Evolutionary conservation across 1,140 invertebrate species (phyloP), one percentile per base, ranked within the genome.

Genomic region (Lutraria rhynchaena): DNA sequence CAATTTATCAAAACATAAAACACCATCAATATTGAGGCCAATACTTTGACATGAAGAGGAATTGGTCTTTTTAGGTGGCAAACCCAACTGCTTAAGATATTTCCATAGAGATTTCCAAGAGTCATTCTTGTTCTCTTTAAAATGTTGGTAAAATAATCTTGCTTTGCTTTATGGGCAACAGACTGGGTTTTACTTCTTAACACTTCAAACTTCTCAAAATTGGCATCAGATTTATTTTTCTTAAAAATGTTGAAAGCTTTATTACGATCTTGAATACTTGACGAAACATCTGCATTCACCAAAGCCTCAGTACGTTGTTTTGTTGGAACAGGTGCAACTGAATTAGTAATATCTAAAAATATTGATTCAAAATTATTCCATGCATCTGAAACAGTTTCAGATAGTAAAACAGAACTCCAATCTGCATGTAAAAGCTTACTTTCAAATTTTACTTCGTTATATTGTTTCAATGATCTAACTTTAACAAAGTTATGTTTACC

Each of bases 311-410:
- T 7, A 5, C 15, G 5, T 41, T 41, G 37, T 41, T 7, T 41
- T 5, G 15, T 41, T 7, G 5, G 15, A 41, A 41, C 15, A 41
- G 37, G 37, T 41, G 37, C 37, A 41, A 5, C 15, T 5, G 5
- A 7, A 15, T 41, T 15, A 5, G 15, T 7, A 41, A 41, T 15
- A 41, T 5, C 5, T 41, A 61, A 15, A 61, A 61, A 61, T 15
- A 74, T 1, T 15, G 7, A 41, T 60, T 74, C 60, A 74, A 74
- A 74, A 58, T 24, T 74, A 24, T 58, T 46, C 55, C 33, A 58
- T 58, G 71, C 71, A 74, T 44, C n/a, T 27, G 9, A 2, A 58
- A 44, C 71, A 74, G 2, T 60, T 9, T 44, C 55, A 60, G 33
- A 22, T 3, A 41, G 11, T 1, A 44, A 22, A 24, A 74, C 55